Conservation (phyloP, 2,888 invertebrate species). For the Scrobipalpa costella region DNA sequence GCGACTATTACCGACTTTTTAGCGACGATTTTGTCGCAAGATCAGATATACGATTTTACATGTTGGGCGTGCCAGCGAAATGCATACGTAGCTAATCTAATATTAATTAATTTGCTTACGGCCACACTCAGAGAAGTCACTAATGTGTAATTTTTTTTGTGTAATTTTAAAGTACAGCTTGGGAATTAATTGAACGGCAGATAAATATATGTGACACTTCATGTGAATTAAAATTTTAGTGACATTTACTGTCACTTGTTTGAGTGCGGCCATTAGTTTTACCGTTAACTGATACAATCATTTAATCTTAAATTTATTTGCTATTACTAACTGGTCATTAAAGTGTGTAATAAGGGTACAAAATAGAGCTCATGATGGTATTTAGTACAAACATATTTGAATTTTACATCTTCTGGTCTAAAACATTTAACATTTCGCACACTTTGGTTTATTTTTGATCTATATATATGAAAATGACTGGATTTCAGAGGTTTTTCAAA, state of each 20-base stretch:
- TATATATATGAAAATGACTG: constrained; percentile 19
- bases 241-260: too few relatives aligned
- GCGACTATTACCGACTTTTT: too few relatives aligned
- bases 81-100: too few relatives aligned
- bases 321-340: not conserved
- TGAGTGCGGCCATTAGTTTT: too few relatives aligned
- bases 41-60: too few relatives aligned
- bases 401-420: constrained; percentile 23
- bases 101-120: constrained; percentile 1
- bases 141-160: not conserved
- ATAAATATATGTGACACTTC: not conserved
- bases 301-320: too few relatives aligned
- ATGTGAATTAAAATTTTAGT: not conserved
- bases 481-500: constrained; percentile 23
- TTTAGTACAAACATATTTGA: constrained; percentile 26
- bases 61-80: too few relatives aligned
- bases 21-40: too few relatives aligned
- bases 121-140: not conserved
- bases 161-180: not conserved
- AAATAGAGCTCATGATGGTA: constrained; percentile 24
- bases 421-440: not conserved
- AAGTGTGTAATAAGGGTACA: constrained; percentile 25
- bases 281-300: not conserved
- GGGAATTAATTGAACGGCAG: not conserved
- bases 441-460: constrained; percentile 4